Evolutionary conservation across 2,888 invertebrate species (phyloP).

Genomic region (Apamea anceps): DNA sequence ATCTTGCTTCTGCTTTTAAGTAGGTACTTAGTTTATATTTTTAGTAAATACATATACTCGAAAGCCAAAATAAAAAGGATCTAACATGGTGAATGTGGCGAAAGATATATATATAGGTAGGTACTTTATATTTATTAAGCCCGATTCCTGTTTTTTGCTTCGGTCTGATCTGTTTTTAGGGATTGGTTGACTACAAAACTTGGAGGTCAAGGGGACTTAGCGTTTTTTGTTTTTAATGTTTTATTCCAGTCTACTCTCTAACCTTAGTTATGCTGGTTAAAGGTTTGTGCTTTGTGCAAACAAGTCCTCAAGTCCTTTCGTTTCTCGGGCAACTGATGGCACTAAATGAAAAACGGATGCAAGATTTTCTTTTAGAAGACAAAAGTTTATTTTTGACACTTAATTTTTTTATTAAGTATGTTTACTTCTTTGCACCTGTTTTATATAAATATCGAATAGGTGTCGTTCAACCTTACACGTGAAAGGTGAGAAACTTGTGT

Average conservation of each 20-base stretch:
- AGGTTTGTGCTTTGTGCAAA: conserved; percentile 12
- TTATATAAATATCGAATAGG: conserved; percentile 10
- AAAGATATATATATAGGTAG: conserved; percentile 12
- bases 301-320: not conserved
- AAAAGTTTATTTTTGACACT: not conserved
- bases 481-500: conserved; percentile 14
- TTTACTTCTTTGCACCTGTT: conserved; percentile 20
- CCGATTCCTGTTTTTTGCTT: conserved; percentile 36
- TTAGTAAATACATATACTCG: not conserved
- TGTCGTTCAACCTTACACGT: conserved; percentile 6
- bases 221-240: conserved; percentile 35
- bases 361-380: not conserved
- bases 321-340: conserved; percentile 1
- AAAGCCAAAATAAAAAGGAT: conserved; percentile 5
- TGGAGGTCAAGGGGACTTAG: conserved; percentile 39
- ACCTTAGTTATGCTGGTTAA: conserved; percentile 11
- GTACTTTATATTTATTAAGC: conserved; percentile 12
- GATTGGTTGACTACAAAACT: conserved; percentile 44
- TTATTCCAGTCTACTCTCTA: conserved; percentile 35
- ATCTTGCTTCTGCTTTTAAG: conserved; percentile 6
- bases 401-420: not conserved
- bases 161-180: conserved; percentile 35
- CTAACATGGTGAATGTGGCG: conserved; percentile 21
- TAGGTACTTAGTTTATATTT: not conserved
- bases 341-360: not conserved